phyloP scores from a whole-genome alignment of 2,797 vertebrate species.

The Todus mexicanus region DNA sequence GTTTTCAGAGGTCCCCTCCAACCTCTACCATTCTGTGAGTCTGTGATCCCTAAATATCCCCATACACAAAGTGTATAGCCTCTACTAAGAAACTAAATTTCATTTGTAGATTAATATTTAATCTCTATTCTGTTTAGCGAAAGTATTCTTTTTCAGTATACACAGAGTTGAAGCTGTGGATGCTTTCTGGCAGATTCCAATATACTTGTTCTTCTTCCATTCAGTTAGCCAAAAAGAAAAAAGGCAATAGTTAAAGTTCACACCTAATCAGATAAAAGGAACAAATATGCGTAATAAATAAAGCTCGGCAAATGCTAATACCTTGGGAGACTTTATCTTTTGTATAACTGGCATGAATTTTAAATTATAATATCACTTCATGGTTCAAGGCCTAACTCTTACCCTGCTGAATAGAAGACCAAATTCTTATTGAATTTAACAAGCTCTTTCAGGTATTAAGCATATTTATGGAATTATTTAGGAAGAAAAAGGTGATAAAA shows the following conservation, averaged over 20 bases:
- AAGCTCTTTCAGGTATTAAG: neutral
- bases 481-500: neutral
- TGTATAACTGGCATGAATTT: neutral
- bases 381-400: neutral
- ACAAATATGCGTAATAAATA: neutral
- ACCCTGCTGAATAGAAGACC: neutral
- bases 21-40: neutral
- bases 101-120: neutral
- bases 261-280: neutral
- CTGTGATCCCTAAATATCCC: neutral
- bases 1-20: neutral
- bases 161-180: neutral
- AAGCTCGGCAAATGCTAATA: neutral
- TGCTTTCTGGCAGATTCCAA: neutral
- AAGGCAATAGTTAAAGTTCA: neutral
- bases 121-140: neutral
- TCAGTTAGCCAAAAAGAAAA: neutral
- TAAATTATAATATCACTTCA: neutral
- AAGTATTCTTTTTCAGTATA: neutral
- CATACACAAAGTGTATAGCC: neutral
- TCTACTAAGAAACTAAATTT: neutral
- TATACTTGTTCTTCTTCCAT: neutral
- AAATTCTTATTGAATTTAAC: neutral
- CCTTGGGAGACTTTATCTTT: neutral
- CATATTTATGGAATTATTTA: neutral